Evolutionary conservation across 2,797 vertebrate species (phyloP).

Genomic region (Poecilia picta): DNA sequence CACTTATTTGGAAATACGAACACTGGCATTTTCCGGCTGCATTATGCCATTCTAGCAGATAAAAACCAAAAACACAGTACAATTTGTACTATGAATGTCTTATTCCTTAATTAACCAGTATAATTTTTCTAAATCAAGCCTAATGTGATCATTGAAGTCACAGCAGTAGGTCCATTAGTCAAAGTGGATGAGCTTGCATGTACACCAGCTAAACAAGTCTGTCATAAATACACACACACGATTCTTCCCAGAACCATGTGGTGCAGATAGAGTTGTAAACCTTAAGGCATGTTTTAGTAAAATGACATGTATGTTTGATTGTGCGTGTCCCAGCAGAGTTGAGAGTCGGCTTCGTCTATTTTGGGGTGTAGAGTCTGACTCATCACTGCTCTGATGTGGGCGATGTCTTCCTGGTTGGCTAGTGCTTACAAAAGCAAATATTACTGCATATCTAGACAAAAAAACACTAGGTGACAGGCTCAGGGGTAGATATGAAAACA

Average conservation of each 20-base stretch:
- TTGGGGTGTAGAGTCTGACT: constrained; percentile 60
- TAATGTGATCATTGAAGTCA: too few species aligned
- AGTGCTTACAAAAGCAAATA: constrained; percentile 21
- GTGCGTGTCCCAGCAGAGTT: constrained; percentile 45
- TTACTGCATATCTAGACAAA: constrained; percentile 2
- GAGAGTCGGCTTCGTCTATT: constrained; percentile 62
- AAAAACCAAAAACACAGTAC: background rate
- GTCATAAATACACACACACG: constrained; percentile 34
- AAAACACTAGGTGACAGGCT: constrained; percentile 3
- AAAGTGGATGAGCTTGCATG: background rate
- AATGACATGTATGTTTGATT: constrained; percentile 1
- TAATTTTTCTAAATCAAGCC: too few species aligned
- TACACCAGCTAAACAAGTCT: constrained; percentile 11
- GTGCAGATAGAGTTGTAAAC: constrained; percentile 42
- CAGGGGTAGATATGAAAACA: background rate
- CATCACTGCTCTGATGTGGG: constrained; percentile 64
- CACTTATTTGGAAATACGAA: background rate
- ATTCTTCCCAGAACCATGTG: constrained; percentile 29
- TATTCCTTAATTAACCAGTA: too few species aligned
- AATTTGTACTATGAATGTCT: too few species aligned
- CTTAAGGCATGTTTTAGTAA: background rate
- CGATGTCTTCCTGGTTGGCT: constrained; percentile 43
- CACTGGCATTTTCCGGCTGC: too few species aligned
- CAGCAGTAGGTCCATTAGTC: background rate
- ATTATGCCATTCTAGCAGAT: background rate